A percentile compares a stretch with the other conserved stretches of the same genome.
Evolutionary conservation across 2,113 vertebrate species (phyloP).

Genomic region (Lates calcarifer): DNA sequence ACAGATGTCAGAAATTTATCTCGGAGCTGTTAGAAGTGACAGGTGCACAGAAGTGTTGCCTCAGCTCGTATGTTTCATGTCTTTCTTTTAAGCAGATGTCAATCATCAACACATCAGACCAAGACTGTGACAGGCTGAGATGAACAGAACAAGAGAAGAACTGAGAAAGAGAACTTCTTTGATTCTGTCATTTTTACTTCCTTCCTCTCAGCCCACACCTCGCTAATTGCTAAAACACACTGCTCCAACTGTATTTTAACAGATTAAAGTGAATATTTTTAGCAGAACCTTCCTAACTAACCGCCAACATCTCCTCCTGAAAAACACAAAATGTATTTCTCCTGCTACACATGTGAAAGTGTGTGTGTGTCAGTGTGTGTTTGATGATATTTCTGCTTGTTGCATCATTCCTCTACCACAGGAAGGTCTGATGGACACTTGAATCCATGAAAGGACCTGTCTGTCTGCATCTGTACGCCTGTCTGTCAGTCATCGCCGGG

Average conservation of each 20-base stretch:
- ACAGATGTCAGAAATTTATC: too few relatives aligned
- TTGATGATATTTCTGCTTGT: slow-evolving; percentile 60
- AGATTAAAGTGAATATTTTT: not conserved
- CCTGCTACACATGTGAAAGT: slow-evolving; percentile 17
- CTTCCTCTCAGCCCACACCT: not conserved
- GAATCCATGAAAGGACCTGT: slow-evolving; percentile 51
- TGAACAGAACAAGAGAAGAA: not conserved
- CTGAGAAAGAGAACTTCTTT: not conserved
- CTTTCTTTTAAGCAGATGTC: not conserved
- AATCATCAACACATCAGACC: slow-evolving; percentile 22
- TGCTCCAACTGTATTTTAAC: too few relatives aligned
- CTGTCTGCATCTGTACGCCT: slow-evolving; percentile 24
- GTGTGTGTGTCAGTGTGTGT: slow-evolving; percentile 28
- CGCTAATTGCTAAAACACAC: too few relatives aligned
- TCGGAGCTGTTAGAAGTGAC: not conserved
- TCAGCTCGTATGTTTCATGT: not conserved
- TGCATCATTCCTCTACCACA: slow-evolving; percentile 68
- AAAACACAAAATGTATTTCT: slow-evolving; percentile 8
- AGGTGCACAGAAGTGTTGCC: too few relatives aligned
- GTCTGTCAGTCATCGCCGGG: slow-evolving; percentile 17
- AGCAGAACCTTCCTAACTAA: not conserved
- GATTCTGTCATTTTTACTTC: not conserved
- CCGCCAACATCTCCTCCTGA: not conserved
- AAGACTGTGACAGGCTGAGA: not conserved
- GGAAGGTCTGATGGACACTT: slow-evolving; percentile 58